Evolutionary conservation across 2,888 invertebrate genomes (phyloP), one percentile per base, ranked within the genome.

Genomic region (Tenthredo notha): DNA sequence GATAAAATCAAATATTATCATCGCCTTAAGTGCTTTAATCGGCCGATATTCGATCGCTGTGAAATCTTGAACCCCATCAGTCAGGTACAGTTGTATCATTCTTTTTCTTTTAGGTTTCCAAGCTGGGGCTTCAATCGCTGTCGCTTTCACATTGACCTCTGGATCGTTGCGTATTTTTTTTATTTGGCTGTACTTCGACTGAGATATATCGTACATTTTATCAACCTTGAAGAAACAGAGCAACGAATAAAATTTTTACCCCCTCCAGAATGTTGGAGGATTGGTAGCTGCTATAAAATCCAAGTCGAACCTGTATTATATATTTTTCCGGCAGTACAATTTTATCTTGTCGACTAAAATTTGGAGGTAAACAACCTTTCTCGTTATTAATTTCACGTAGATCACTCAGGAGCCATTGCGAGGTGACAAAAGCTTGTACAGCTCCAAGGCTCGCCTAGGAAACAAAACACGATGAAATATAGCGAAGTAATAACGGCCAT

Each of bases 41-140:
- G 95, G 95, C 88, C 93, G 95, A 90, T 96, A 96, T 92, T 98
- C 98, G 90, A 97, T 96, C 0, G 95, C 97, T 84, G 94, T 94
- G 58, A 97, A 92, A 87, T 95, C 94, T 92, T 96, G 96, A 0
- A 95, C 94, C 18, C 98, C 98, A 94, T 98, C 98, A 5, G 97
- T 97, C 87, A 98, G 91, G 85, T 94, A 94, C 84, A 98, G 90
- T 90, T 96, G 95, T 86, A 97, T 93, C 95, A 97, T 96, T 90
- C 97, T 95, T 91, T 93, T 95, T 91, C 94, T 92, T 91, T 92
- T 94, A 90, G 92, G 94, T 92, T 93, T 95, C 95, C 89, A 95
- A 94, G 90, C 94, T 94, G 94, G 40, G 95, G 91, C 91, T 94
- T 96, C 92, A 94, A 95, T 91, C 95, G 95, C 92, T 94, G 96